Evolutionary conservation across 2,797 vertebrate species (phyloP), one percentile per base, ranked within the genome.

Genomic region (Fistularia commersonii): DNA sequence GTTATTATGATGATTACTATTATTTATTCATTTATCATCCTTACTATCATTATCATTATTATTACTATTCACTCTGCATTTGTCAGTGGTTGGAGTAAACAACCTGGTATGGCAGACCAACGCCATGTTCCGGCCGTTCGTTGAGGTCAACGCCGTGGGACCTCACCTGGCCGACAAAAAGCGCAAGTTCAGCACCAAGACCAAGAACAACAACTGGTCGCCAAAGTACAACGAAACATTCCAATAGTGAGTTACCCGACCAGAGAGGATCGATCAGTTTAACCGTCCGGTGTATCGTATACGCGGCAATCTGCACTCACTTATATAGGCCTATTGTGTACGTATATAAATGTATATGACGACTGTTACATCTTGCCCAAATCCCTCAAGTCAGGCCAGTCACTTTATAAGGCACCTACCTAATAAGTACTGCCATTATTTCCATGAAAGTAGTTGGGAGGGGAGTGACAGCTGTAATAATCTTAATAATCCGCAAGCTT

Each of bases 171-270:
- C 92, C 37, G 95, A 98, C 87, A 99, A 94, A 87, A 97, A 92
- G 78, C 93, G 97, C 76, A 98, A 95, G 79, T 96, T 96, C 45
- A 94, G 94, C 83, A 99, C 97, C 61, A 99, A 99, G 87, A 98
- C 97, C 63, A 99, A 98, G 88, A 99, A 96, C 80, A 99, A 99
- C 87, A 98, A 94, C 1, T 99, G 97, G 97, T 98, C 96, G 40
- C 97, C 97, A 55, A 98, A 99, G 85, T 99, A 96, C 86, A 98
- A 99, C 6, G 97, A 99, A 87, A 96, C 94, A 69, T 99, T 99
- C 88, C 95, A 98, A 61, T 98, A 97, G 97, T 99, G 89, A 98
- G 97, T 95, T 32, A 35, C 11, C 12, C 11, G 34, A 15, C 5
- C 11, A 32, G 2, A 11, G 7, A 3, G 12, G 6, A 13, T 7